phyloP scores from a whole-genome alignment of 2,888 invertebrate species.

The Tetragnatha montana region DNA sequence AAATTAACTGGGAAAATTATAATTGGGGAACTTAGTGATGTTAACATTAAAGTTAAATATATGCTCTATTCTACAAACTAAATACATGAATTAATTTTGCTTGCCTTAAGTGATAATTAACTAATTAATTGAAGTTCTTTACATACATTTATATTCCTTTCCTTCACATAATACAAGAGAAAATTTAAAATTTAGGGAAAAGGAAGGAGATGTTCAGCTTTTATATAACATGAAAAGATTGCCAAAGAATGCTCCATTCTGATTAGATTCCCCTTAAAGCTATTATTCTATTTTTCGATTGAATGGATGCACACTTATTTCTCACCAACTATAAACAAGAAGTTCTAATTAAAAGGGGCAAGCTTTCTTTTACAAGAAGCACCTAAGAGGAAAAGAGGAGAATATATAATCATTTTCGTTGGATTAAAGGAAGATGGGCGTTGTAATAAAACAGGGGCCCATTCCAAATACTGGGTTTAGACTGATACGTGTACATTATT shows the following conservation, averaged over 20 bases:
- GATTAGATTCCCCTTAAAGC: background rate
- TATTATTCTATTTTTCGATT: background rate
- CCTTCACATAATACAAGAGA: too few relatives aligned
- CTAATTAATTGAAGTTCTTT: too few relatives aligned
- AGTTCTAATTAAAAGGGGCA: background rate
- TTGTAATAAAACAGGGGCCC: background rate
- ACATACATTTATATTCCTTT: too few relatives aligned
- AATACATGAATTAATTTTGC: too few relatives aligned
- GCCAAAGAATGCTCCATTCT: background rate
- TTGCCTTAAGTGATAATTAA: too few relatives aligned
- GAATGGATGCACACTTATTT: background rate
- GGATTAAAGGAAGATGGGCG: background rate
- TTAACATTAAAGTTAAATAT: too few relatives aligned
- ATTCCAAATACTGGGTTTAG: background rate
- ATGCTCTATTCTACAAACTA: too few relatives aligned
- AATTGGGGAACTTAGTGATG: too few relatives aligned
- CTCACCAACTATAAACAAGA: background rate
- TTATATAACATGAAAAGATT: background rate
- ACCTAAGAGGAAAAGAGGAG: background rate
- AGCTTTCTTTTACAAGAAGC: background rate
- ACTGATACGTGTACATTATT: background rate
- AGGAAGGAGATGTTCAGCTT: background rate
- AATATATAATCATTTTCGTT: background rate
- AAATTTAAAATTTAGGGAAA: too few relatives aligned
- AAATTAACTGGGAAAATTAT: too few relatives aligned